These are phyloP conservation scores for Oplegnathus fasciatus DNA, from an alignment of 2,113 vertebrate genomes.

Conservation along the genomic window DNA sequence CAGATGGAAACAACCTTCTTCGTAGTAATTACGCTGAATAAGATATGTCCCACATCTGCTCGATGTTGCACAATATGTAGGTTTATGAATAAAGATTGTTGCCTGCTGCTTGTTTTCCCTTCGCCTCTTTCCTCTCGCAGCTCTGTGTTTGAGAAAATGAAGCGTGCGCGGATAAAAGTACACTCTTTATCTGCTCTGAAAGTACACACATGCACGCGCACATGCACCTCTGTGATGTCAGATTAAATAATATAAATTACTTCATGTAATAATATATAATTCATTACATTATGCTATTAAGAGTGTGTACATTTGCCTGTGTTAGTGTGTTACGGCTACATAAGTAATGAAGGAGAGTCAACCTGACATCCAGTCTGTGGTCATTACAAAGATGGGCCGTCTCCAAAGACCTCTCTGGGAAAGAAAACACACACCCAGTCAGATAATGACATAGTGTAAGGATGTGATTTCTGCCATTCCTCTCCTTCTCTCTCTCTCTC, in stretches of 20 bases:
- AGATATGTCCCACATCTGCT: not conserved
- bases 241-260: not conserved
- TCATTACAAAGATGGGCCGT: constrained; percentile 28
- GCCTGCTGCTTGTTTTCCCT: not conserved
- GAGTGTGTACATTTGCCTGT: not conserved
- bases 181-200: not conserved
- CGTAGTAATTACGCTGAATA: not conserved
- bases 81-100: constrained; percentile 9
- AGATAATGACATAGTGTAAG: not conserved
- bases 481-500: not conserved
- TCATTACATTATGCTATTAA: constrained; percentile 9
- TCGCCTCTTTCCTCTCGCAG: not conserved
- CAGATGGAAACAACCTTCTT: not conserved
- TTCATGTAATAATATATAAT: constrained; percentile 15
- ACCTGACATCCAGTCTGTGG: constrained; percentile 45
- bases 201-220: not conserved
- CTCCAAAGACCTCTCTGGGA: constrained; percentile 28
- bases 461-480: not conserved
- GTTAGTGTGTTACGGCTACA: not conserved
- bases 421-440: not conserved
- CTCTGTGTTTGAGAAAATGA: constrained; percentile 7
- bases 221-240: not conserved
- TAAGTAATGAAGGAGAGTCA: constrained; percentile 16
- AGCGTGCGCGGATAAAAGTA: not conserved
- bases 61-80: not conserved